Conservation (phyloP, 2,797 vertebrate genomes). For the Anguilla pacifica region DNA sequence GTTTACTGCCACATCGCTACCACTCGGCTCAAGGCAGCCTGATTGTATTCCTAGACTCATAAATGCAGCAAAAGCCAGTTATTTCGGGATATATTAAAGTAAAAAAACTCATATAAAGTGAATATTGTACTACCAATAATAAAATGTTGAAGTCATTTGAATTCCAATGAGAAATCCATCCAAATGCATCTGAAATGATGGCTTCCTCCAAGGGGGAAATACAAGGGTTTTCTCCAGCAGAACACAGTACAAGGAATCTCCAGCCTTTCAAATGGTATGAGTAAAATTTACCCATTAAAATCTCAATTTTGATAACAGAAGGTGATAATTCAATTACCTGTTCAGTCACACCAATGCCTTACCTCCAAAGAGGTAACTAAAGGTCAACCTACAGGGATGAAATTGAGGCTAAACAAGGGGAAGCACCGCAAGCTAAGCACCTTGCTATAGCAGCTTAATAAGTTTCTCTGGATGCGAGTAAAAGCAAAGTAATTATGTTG, state of each 20-base stretch:
- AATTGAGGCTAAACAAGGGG: neutral
- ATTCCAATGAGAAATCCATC: neutral
- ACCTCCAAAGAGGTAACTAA: neutral
- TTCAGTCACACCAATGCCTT: neutral
- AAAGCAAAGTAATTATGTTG: neutral
- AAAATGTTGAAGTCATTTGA: neutral
- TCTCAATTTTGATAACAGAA: neutral
- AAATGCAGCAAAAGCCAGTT: no score
- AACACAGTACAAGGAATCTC: neutral
- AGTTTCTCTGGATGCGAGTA: neutral
- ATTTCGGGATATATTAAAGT: no score
- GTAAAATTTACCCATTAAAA: neutral
- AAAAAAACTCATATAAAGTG: no score
- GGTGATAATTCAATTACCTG: neutral
- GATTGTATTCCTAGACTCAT: no score
- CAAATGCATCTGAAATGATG: no score
- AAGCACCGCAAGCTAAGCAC: neutral
- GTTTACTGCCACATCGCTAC: neutral
- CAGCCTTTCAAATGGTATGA: neutral
- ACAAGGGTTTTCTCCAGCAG: no score
- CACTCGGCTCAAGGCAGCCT: neutral
- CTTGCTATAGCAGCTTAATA: neutral
- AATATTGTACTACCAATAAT: no score
- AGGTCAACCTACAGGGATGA: neutral
- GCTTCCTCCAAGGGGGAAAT: neutral